Evolutionary conservation across 2,888 invertebrate genomes (phyloP), one percentile per base, ranked within the genome.

Genomic region (Aplocera efformata): DNA sequence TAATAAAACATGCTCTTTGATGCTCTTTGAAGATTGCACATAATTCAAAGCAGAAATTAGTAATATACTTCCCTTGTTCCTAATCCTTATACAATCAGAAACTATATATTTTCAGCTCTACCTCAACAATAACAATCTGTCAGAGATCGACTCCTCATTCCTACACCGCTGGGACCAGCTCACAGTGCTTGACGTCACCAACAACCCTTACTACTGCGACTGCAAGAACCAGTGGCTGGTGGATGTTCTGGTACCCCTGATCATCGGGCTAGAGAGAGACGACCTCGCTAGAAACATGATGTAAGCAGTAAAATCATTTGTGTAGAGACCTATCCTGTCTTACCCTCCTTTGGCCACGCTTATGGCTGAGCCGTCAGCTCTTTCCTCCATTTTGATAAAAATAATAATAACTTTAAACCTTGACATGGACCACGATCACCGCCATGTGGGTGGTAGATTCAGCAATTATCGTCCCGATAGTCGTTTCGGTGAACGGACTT

Each of bases 181-280:
- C 10, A 79, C 76, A 6, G 79, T 79, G 10, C 74, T 94, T 21
- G 91, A 94, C 63, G 85, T 96, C 44, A 88, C 89, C 30, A 89
- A 88, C 49, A 95, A 95, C 69, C 91, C 92, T 0, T 95, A 92
- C 91, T 79, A 79, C n/a, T 96, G 96, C 63, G 93, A 94, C 67
- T 94, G 93, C 61, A 86, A 89, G 36, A 93, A 93, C 63, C 91
- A 93, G 64, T 93, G 93, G 91, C 81, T 94, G 66, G 90, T 94
- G 6, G 86, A 90, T 10, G 89, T 89, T 1, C 69, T 94, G 26
- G 88, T 91, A 6, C 89, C 90, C 0, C 66, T 90, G 39, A 74
- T 92, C 1, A 64, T 58, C 8, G 70, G 75, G 1, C 65, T 72
- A 1, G 70, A 79, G 24, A 68, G 67, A 0, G 55, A 53, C 1